These are phyloP conservation scores for Acanthurus tractus DNA, from an alignment of 2,797 vertebrate genomes.

Conservation along the genomic window DNA sequence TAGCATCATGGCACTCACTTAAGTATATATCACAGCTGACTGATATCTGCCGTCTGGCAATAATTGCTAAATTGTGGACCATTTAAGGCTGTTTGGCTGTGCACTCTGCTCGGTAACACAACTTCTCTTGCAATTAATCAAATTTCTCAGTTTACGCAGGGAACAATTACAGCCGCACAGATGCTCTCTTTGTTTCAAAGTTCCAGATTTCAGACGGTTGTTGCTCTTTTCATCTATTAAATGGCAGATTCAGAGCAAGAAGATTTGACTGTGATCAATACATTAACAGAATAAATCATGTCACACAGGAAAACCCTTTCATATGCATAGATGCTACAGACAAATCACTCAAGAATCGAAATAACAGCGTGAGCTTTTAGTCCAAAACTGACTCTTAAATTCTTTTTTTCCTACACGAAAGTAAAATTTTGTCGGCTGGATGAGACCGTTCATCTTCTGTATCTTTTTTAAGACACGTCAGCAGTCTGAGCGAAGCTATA, in stretches of 20 bases:
- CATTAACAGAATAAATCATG: neutral
- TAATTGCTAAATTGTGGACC: slow-evolving; percentile 69
- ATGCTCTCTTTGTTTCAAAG: slow-evolving; percentile 25
- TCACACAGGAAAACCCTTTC: no score
- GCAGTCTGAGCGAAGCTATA: neutral
- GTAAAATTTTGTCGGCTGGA: neutral
- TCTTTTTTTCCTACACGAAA: neutral
- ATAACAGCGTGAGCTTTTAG: neutral
- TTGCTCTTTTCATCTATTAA: slow-evolving; percentile 1
- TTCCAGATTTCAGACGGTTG: neutral
- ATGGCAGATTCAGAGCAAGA: neutral
- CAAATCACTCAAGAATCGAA: neutral
- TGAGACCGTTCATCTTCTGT: neutral
- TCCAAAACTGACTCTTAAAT: slow-evolving; percentile 1
- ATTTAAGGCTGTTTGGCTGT: slow-evolving; percentile 59
- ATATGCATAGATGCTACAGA: neutral
- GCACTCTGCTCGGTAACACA: slow-evolving; percentile 31
- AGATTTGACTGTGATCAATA: neutral
- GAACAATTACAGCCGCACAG: slow-evolving; percentile 17
- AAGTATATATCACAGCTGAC: slow-evolving; percentile 63
- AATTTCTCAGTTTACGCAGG: slow-evolving; percentile 40
- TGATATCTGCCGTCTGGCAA: slow-evolving; percentile 61
- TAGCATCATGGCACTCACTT: slow-evolving; percentile 72
- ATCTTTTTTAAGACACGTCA: neutral
- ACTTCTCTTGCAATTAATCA: slow-evolving; percentile 44